Conservation (phyloP, 2,797 vertebrate species). For the Scarus forsteni region DNA sequence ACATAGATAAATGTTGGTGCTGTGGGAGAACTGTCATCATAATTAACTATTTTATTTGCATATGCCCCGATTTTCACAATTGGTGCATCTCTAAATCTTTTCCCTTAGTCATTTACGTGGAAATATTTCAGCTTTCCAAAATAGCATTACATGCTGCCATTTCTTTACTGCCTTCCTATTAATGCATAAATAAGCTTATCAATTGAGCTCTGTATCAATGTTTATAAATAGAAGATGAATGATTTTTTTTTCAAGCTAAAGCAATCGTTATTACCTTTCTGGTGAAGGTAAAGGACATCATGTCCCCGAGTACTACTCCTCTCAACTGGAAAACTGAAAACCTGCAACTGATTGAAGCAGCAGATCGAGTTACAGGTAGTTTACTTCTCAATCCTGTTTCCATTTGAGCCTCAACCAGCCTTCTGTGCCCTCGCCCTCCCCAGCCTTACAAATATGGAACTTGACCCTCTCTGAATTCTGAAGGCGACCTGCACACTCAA, state of each 20-base stretch:
- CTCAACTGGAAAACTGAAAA: constrained; percentile 48
- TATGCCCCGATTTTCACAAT: too few relatives aligned
- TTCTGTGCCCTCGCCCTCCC: constrained; percentile 53
- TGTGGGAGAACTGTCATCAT: too few relatives aligned
- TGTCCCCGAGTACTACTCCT: constrained; percentile 3
- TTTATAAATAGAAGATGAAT: background rate
- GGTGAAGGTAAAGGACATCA: background rate
- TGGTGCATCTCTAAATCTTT: too few relatives aligned
- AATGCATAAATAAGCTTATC: background rate
- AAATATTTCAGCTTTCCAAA: background rate
- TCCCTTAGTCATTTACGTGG: background rate
- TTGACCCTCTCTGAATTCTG: constrained; percentile 73
- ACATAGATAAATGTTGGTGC: too few relatives aligned
- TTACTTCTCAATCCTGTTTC: constrained; percentile 66
- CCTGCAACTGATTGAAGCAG: constrained; percentile 74
- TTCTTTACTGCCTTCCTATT: background rate
- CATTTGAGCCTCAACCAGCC: constrained; percentile 61
- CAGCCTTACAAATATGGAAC: constrained; percentile 69
- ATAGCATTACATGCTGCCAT: background rate
- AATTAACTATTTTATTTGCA: too few relatives aligned
- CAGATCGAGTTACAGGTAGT: constrained; percentile 70
- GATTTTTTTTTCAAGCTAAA: constrained; percentile 2
- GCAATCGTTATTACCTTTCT: background rate
- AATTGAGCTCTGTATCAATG: background rate
- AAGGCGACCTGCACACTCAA: constrained; percentile 58